Percentiles rank a stretch among this genome's conserved stretches.
Conservation (phyloP, 2,113 vertebrate genomes). For the Oreotrochilus melanogaster region DNA sequence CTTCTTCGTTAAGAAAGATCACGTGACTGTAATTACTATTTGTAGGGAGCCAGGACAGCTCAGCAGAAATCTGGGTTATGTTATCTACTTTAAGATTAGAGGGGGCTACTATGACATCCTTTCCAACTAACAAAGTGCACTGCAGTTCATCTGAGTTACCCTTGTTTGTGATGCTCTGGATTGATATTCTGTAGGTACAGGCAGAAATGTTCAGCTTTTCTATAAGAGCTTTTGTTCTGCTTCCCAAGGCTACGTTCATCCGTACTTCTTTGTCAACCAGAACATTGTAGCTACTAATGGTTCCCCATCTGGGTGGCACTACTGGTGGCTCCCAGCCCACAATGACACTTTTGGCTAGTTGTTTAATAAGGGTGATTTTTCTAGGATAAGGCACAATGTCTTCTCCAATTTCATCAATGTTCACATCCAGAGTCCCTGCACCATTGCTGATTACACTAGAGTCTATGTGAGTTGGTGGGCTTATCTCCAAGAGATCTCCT, state of each 20-base stretch:
- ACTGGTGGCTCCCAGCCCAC: conserved; percentile 96
- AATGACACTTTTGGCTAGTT: conserved; percentile 97
- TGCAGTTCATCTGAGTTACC: conserved; percentile 91
- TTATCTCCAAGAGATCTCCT: conserved; percentile 78
- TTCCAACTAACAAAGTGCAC: conserved; percentile 94
- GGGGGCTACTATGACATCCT: conserved; percentile 93
- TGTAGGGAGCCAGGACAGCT: conserved; percentile 94
- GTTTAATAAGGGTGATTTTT: conserved; percentile 96
- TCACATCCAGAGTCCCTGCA: conserved; percentile 87
- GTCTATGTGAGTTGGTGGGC: conserved; percentile 66
- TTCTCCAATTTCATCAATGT: conserved; percentile 93
- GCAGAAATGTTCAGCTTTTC: conserved; percentile 92
- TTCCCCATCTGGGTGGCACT: conserved; percentile 90
- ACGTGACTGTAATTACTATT: conserved; percentile 97
- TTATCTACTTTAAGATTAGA: conserved; percentile 90
- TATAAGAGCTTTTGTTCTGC: conserved; percentile 92
- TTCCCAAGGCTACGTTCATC: conserved; percentile 87
- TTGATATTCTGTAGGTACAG: conserved; percentile 90
- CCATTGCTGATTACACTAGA: conserved; percentile 79
- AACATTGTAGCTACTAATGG: conserved; percentile 92
- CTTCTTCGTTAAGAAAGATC: conserved; percentile 93
- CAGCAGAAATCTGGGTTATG: conserved; percentile 89
- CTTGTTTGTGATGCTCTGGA: conserved; percentile 90
- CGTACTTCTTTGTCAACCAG: conserved; percentile 92
- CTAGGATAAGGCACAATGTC: conserved; percentile 98